These are phyloP conservation scores for Girardia tigrina DNA, from an alignment of 2,888 invertebrate species.

Conservation along the genomic window DNA sequence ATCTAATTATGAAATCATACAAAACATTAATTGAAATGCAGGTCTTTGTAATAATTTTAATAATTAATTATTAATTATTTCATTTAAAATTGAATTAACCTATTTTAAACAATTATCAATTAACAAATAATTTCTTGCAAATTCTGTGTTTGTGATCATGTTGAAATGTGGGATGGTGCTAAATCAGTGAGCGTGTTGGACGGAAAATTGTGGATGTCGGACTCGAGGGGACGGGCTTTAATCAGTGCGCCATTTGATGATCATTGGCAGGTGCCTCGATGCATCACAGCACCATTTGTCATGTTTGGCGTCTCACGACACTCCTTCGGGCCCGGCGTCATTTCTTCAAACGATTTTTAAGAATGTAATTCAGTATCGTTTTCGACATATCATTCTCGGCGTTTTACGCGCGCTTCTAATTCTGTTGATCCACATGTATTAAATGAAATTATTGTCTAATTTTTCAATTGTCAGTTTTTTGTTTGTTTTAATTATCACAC, in stretches of 20 bases:
- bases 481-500: not conserved
- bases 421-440: too few species aligned
- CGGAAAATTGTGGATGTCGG: too few species aligned
- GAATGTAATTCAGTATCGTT: not conserved
- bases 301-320: constrained; percentile 2
- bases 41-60: not conserved
- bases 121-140: not conserved
- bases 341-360: not conserved
- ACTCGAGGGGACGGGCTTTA: too few species aligned
- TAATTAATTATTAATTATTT: constrained; percentile 3
- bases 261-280: too few species aligned
- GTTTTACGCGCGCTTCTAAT: too few species aligned
- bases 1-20: constrained; percentile 5
- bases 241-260: too few species aligned
- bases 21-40: not conserved
- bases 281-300: too few species aligned
- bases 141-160: too few species aligned
- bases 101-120: not conserved
- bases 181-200: too few species aligned
- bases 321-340: not conserved
- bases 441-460: too few species aligned
- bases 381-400: not conserved
- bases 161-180: too few species aligned
- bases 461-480: not conserved
- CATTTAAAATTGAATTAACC: not conserved